Percentiles rank a stretch among this genome's conserved stretches.
Conservation (phyloP, 2,797 vertebrate genomes). For the Gobionotothen gibberifrons region DNA sequence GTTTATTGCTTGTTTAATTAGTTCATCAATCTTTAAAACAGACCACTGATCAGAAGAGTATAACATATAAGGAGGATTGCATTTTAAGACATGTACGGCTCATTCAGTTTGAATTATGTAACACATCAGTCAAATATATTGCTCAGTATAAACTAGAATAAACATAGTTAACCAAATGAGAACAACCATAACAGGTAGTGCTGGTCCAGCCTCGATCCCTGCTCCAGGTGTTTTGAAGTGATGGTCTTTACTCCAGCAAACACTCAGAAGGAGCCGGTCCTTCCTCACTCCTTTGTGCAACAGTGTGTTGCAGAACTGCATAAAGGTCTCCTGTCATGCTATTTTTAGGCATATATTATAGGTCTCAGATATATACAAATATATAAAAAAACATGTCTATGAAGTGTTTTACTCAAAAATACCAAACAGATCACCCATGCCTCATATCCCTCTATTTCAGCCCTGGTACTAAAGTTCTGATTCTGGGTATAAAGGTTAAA, state of each 20-base stretch:
- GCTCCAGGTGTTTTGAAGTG: not conserved
- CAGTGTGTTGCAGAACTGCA: slow-evolving; percentile 1
- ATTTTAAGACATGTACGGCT: slow-evolving; percentile 19
- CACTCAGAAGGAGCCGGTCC: slow-evolving; percentile 3
- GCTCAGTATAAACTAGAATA: not conserved
- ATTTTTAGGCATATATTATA: no score
- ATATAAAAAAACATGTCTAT: no score
- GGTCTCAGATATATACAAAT: no score
- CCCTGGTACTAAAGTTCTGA: no score
- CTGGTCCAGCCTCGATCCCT: not conserved
- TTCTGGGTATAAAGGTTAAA: no score
- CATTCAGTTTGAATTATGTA: slow-evolving; percentile 12
- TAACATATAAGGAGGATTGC: not conserved
- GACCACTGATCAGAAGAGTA: slow-evolving; percentile 6
- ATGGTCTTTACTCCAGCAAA: not conserved
- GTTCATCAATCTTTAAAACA: not conserved
- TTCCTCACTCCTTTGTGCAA: not conserved
- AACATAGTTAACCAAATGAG: not conserved
- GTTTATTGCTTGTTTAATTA: slow-evolving; percentile 2
- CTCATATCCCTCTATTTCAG: no score
- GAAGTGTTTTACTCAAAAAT: no score
- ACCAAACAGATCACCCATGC: no score
- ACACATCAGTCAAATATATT: slow-evolving; percentile 15
- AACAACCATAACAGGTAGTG: not conserved
- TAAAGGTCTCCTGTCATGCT: no score